A percentile compares a stretch with the other conserved stretches of the same genome.
These are phyloP conservation scores for Pardalotus punctatus DNA, from an alignment of 2,113 vertebrate species.

Conservation along the genomic window DNA sequence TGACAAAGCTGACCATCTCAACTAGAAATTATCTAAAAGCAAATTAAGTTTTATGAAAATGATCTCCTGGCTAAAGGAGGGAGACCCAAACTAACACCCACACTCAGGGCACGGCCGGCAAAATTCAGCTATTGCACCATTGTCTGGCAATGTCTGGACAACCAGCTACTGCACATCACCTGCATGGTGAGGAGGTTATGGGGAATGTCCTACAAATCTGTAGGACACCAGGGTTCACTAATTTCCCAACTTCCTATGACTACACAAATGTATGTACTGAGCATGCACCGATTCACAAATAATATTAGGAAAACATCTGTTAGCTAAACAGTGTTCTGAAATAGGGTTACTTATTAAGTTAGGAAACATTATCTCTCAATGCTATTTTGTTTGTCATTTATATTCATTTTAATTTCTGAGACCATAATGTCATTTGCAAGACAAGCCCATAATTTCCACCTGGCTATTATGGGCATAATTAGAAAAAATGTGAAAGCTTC, in stretches of 20 bases:
- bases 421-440: background rate
- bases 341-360: background rate
- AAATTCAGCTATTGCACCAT: accelerated
- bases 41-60: background rate
- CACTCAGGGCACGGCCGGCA: background rate
- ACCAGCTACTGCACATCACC: background rate
- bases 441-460: slow-evolving; percentile 13
- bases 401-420: slow-evolving; percentile 43
- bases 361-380: slow-evolving; percentile 42
- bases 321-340: background rate
- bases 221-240: background rate
- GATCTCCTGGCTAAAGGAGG: background rate
- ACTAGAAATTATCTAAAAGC: background rate
- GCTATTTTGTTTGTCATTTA: slow-evolving; percentile 46
- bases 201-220: background rate
- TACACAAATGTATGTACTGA: background rate
- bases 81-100: background rate
- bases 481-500: background rate
- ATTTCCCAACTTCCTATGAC: background rate
- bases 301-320: background rate
- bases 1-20: background rate
- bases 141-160: background rate
- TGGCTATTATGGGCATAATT: background rate
- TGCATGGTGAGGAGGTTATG: background rate
- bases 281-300: background rate